Conservation (phyloP, 2,888 invertebrate species). For the Eupsilia transversa region DNA sequence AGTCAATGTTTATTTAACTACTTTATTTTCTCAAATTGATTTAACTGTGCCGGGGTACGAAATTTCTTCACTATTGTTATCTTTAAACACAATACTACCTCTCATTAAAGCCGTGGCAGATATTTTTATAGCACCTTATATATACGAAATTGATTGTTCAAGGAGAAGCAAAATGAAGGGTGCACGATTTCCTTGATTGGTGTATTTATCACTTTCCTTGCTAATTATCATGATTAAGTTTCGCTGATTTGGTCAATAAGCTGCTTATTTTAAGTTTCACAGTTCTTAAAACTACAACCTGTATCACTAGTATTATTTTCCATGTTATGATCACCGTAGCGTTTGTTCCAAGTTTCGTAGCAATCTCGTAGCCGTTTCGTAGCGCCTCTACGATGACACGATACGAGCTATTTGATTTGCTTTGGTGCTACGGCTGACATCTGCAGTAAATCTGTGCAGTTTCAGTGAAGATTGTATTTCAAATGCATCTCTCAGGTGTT, state of each 20-base stretch:
- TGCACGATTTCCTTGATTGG: not conserved
- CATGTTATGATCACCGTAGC: not conserved
- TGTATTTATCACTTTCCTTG: not conserved
- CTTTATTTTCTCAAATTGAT: too few species aligned
- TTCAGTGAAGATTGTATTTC: constrained; percentile 40
- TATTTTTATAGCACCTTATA: too few species aligned
- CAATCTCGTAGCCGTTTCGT: constrained; percentile 49
- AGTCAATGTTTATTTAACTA: too few species aligned
- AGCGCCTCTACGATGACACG: constrained; percentile 52
- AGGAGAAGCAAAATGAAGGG: not conserved
- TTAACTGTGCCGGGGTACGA: too few species aligned
- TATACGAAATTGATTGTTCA: too few species aligned
- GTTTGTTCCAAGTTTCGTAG: constrained; percentile 42
- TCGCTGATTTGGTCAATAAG: not conserved
- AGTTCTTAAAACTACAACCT: not conserved
- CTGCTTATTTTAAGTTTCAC: not conserved
- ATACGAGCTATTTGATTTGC: constrained; percentile 61
- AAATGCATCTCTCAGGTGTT: constrained; percentile 46
- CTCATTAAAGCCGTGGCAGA: too few species aligned
- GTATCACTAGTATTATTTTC: not conserved
- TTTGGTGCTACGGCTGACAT: constrained; percentile 51
- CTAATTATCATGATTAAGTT: not conserved
- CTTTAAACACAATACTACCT: too few species aligned
- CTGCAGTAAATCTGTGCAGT: constrained; percentile 48
- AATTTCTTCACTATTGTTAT: too few species aligned